These are phyloP conservation scores for Troilus luridus DNA, from an alignment of 2,888 invertebrate species.

Conservation along the genomic window DNA sequence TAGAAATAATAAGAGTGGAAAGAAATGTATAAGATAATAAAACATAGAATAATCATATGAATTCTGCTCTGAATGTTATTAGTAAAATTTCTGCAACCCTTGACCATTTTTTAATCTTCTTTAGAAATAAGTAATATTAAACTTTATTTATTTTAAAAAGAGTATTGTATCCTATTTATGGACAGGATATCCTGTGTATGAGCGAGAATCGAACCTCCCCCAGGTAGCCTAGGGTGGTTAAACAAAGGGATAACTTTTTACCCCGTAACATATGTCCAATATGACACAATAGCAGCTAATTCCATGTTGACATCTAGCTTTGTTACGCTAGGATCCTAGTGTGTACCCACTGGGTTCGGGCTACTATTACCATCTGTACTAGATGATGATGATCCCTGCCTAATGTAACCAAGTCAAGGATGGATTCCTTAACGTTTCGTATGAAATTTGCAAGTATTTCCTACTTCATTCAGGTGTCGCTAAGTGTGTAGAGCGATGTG, in stretches of 20 bases:
- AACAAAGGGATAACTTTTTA: conserved; percentile 6
- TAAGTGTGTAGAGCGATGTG: too few species aligned
- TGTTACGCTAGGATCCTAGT: neutral
- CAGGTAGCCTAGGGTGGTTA: conserved; percentile 13
- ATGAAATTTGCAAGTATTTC: too few species aligned
- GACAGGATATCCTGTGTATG: neutral
- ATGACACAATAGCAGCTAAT: neutral
- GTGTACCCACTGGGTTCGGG: neutral
- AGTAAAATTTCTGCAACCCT: too few species aligned
- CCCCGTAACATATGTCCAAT: neutral
- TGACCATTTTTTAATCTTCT: too few species aligned
- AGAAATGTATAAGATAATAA: too few species aligned
- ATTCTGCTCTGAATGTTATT: too few species aligned
- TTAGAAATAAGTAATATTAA: neutral
- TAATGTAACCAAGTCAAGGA: neutral
- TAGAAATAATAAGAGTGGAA: too few species aligned
- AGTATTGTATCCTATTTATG: neutral
- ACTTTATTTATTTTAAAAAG: neutral
- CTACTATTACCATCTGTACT: neutral
- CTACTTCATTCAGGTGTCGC: too few species aligned
- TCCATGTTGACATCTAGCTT: conserved; percentile 29
- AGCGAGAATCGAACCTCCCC: neutral
- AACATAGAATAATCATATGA: too few species aligned
- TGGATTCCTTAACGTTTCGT: too few species aligned
- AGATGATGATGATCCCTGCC: neutral